Conservation (phyloP, 2,113 vertebrate species). For the Actenoides hombroni region DNA sequence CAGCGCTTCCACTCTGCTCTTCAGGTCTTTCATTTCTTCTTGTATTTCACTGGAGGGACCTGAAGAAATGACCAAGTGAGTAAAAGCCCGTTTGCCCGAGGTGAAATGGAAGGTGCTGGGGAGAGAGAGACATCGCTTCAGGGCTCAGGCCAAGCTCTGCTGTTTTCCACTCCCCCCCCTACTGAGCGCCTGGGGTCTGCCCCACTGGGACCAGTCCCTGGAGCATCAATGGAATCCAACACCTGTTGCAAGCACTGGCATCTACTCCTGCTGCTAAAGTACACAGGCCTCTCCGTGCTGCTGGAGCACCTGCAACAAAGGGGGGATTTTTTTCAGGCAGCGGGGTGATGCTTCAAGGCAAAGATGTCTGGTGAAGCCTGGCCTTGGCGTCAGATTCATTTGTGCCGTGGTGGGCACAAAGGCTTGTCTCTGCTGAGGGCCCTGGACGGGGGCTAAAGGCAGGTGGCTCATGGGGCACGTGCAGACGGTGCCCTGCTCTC, state of each 20-base stretch:
- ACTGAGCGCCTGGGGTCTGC: background rate
- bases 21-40: conserved; percentile 83
- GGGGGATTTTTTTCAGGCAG: background rate
- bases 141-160: background rate
- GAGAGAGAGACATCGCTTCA: background rate
- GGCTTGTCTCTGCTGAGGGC: background rate
- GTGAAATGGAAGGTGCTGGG: background rate
- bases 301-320: conserved; percentile 14
- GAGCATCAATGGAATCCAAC: background rate
- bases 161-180: background rate
- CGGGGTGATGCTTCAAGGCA: background rate
- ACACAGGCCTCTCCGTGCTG: background rate
- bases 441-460: background rate
- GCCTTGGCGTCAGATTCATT: background rate
- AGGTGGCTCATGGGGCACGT: rapidly evolving
- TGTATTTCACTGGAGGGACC: conserved; percentile 66
- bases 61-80: background rate
- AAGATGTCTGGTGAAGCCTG: rapidly evolving
- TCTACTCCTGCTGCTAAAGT: background rate
- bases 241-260: background rate
- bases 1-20: conserved; percentile 81
- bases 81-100: rapidly evolving
- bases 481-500: background rate
- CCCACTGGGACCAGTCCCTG: rapidly evolving
- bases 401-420: background rate